A percentile compares a stretch with the other conserved stretches of the same genome.
Conservation (phyloP, 1,140 invertebrate genomes). For the Brachionus rotundiformis region DNA sequence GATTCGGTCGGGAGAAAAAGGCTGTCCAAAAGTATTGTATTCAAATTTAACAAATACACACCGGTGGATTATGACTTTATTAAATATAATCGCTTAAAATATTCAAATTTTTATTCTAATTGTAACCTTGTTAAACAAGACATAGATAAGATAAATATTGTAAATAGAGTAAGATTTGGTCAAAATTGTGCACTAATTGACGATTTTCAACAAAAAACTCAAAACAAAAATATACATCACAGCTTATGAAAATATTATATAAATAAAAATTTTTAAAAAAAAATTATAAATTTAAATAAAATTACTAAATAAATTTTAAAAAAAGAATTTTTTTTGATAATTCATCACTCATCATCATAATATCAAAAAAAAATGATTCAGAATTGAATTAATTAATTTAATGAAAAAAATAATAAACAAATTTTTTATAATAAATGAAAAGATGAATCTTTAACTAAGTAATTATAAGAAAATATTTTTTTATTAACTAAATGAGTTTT, state of each 20-base stretch:
- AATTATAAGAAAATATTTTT: no score
- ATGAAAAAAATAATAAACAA: no score
- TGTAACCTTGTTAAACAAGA: background rate
- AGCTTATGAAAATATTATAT: background rate
- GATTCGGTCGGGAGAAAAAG: background rate
- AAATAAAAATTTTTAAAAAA: background rate
- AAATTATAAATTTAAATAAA: no score
- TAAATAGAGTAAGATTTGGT: background rate
- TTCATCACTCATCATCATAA: no score
- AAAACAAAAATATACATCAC: background rate
- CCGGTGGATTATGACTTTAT: background rate
- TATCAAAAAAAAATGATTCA: no score
- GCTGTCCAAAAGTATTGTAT: background rate
- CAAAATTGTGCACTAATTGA: background rate
- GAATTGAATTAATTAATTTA: no score
- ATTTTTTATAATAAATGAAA: no score
- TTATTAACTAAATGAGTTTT: no score
- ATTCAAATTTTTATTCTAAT: slow-evolving; percentile 4
- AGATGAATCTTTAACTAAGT: no score
- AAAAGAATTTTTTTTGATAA: background rate
- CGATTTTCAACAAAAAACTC: background rate
- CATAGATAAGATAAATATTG: background rate
- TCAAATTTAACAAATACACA: background rate
- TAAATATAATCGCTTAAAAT: background rate
- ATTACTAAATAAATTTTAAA: background rate